Base-by-base conservation (phyloP, 2,797 vertebrate species). In the Scolopax bukidnonensis region DNA sequence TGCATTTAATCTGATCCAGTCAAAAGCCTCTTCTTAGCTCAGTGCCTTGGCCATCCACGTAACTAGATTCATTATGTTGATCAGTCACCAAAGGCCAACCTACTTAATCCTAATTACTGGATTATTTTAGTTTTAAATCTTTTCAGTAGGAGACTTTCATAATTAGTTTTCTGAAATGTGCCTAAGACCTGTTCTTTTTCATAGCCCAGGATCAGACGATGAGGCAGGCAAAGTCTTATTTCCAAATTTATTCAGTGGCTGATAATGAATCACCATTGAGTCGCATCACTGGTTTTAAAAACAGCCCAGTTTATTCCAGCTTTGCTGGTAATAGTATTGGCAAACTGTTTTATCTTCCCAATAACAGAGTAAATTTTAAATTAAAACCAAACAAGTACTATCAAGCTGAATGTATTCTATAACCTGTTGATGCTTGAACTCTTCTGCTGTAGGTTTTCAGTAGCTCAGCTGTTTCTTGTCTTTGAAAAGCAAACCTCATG, bases 21-120 rank as follows among this genome's bases (percentile, higher is more conserved):
- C 87, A 82, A 76, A 82, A 94, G 50, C n/a, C 27, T 71, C 67
- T 38, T 67, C 73, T 80, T 85, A 95, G 64, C 68, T 60, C 79
- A 51, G 0, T 88, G 54, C 38, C 43, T 90, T 81, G 77, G 40
- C 56, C 47, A 14, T 82, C 85, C 73, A 36, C 11, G 7, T 61
- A 93, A 51, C 74, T 76, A 50, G 65, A 76, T 93, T 84, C 51
- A 78, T 91, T 96, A 51, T 96, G 60, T 47, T 95, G 53, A 85
- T 89, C 80, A 84, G 45, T 86, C 73, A 79, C 85, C 67, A 48
- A 87, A 88, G 83, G 87, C 93, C 89, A 93, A 45, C 60, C 33
- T 88, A 79, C 60, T 97, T 96, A 81, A 90, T 94, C 93, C 90
- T 87, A 89, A 87, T 96, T 90, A 92, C 54, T 90, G 85, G 63